A percentile compares a stretch with the other conserved stretches of the same genome.
These are phyloP conservation scores for Eilema caniola DNA, from an alignment of 2,888 invertebrate genomes.

Conservation along the genomic window DNA sequence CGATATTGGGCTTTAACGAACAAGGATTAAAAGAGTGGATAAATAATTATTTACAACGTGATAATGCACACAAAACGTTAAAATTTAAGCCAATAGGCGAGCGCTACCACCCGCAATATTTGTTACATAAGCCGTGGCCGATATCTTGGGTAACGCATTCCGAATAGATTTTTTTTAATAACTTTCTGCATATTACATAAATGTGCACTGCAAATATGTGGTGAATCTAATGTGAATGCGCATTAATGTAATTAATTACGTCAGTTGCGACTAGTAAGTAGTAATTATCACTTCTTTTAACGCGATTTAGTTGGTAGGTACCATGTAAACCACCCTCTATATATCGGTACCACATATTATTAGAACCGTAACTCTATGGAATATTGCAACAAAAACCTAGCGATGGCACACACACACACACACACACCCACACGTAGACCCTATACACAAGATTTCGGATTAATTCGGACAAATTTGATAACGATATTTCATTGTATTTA, in stretches of 20 bases:
- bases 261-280: background rate
- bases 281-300: no score
- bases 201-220: constrained; percentile 21
- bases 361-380: no score
- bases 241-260: constrained; percentile 1
- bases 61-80: constrained; percentile 10
- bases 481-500: no score
- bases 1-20: background rate
- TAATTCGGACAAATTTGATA: background rate
- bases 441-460: background rate
- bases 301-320: no score
- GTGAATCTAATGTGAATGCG: constrained; percentile 11
- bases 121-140: constrained; percentile 65
- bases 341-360: no score
- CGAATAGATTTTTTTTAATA: constrained; percentile 59
- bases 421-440: no score
- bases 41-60: background rate
- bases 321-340: no score
- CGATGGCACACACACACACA: background rate
- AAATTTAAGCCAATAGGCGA: constrained; percentile 12
- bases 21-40: background rate
- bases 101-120: constrained; percentile 48
- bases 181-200: constrained; percentile 57
- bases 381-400: no score
- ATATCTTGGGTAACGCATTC: constrained; percentile 71